Percentiles rank a stretch among this genome's conserved stretches.
These are phyloP conservation scores for Punctoribates punctum DNA, from an alignment of 2,888 invertebrate genomes.

Conservation along the genomic window DNA sequence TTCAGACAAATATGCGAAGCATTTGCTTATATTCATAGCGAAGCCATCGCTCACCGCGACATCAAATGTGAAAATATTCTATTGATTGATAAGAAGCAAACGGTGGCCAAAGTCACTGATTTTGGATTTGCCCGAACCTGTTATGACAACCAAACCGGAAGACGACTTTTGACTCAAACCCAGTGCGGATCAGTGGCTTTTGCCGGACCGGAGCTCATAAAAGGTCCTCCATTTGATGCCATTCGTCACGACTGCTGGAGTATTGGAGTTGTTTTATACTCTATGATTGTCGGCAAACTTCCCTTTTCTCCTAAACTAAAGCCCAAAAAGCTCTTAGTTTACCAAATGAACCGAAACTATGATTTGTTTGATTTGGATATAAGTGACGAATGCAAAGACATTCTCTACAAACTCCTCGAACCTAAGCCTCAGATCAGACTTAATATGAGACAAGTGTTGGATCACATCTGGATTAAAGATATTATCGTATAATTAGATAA, in stretches of 20 bases:
- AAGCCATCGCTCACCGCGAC: conserved; percentile 65
- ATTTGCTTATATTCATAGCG: conserved; percentile 59
- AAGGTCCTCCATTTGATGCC: conserved; percentile 68
- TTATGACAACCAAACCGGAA: conserved; percentile 49
- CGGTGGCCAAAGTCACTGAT: conserved; percentile 59
- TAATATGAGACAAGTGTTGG: not conserved
- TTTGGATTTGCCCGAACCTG: conserved; percentile 63
- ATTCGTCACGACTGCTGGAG: not conserved
- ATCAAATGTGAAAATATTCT: conserved; percentile 72
- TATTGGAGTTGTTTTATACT: not conserved
- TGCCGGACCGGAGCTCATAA: conserved; percentile 79
- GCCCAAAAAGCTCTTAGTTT: not conserved
- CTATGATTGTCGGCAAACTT: not conserved
- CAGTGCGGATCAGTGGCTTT: conserved; percentile 83
- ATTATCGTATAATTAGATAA: too few relatives aligned
- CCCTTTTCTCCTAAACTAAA: not conserved
- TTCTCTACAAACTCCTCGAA: not conserved
- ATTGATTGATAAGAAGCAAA: conserved; percentile 30
- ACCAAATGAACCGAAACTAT: not conserved
- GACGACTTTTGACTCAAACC: conserved; percentile 72
- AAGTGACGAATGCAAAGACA: not conserved
- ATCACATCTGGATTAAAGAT: not conserved
- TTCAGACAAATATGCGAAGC: conserved; percentile 59
- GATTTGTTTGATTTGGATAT: not conserved
- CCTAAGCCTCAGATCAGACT: not conserved